A percentile compares a stretch with the other conserved stretches of the same genome.
Conservation (phyloP, 2,888 invertebrate genomes). For the Aricia artaxerxes region DNA sequence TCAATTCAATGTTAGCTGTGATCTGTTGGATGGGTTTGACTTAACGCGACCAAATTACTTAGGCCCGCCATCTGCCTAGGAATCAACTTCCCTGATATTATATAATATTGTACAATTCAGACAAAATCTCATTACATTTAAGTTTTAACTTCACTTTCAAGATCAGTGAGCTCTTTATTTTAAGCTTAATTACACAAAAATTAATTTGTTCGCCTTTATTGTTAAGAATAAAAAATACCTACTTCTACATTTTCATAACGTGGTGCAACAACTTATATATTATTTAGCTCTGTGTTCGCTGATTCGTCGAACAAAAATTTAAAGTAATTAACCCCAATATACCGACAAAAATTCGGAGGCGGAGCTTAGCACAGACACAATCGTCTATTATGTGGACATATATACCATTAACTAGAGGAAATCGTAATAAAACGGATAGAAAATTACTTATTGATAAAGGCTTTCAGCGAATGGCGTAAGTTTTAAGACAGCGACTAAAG, state of each 20-base stretch:
- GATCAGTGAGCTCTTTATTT: too few relatives aligned
- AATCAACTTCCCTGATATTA: too few relatives aligned
- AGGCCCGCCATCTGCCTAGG: too few relatives aligned
- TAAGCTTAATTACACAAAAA: background rate
- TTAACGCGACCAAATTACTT: too few relatives aligned
- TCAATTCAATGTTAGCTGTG: too few relatives aligned
- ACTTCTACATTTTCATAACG: background rate
- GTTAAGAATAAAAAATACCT: background rate
- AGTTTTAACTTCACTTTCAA: too few relatives aligned
- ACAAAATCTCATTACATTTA: too few relatives aligned
- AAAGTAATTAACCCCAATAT: background rate
- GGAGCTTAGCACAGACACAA: background rate
- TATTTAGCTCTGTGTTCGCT: background rate
- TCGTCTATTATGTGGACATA: background rate
- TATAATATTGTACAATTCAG: too few relatives aligned
- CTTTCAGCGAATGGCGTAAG: background rate
- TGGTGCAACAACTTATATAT: background rate
- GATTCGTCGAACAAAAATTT: constrained; percentile 1
- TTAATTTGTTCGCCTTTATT: background rate
- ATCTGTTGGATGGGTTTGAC: too few relatives aligned
- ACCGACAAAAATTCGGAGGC: background rate
- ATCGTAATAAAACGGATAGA: background rate
- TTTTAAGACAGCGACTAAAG: background rate
- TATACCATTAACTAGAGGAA: background rate
- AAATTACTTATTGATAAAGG: background rate